Evolutionary conservation across 1,140 invertebrate species (phyloP).

Genomic region (Spodoptera frugiperda): DNA sequence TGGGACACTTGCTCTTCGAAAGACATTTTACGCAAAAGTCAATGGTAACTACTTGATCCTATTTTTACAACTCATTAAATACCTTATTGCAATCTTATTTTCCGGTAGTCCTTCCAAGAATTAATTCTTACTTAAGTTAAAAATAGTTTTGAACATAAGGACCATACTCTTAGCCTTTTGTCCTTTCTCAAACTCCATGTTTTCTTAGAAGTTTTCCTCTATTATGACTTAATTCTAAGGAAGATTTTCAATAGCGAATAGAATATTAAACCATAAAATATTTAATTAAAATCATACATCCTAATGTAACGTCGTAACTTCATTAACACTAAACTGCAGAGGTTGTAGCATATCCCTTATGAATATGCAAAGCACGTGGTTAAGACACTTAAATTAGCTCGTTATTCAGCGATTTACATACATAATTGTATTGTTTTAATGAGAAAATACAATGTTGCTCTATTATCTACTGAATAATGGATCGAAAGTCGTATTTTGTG

Average conservation of each 20-base stretch:
- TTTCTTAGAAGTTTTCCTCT: too few species aligned
- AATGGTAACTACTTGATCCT: too few species aligned
- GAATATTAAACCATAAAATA: not conserved
- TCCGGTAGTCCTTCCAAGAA: too few species aligned
- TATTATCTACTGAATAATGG: slow-evolving; percentile 35
- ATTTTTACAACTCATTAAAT: too few species aligned
- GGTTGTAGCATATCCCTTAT: slow-evolving; percentile 51
- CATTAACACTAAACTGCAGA: slow-evolving; percentile 43
- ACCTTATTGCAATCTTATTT: too few species aligned
- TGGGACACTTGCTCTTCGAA: too few species aligned
- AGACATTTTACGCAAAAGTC: too few species aligned
- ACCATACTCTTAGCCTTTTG: too few species aligned
- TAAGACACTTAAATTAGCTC: slow-evolving; percentile 66
- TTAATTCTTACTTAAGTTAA: too few species aligned
- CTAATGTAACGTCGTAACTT: slow-evolving; percentile 30
- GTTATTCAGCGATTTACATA: slow-evolving; percentile 63
- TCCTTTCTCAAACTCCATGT: too few species aligned
- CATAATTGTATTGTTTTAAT: slow-evolving; percentile 62
- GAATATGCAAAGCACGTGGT: slow-evolving; percentile 64
- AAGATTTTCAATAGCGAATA: not conserved
- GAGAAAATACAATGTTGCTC: slow-evolving; percentile 48
- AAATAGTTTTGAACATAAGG: too few species aligned
- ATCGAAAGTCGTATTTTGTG: slow-evolving; percentile 30
- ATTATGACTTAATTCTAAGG: not conserved
- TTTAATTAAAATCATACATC: slow-evolving; percentile 31